Conservation (phyloP, 2,113 vertebrate genomes). For the Otocyon megalotis region DNA sequence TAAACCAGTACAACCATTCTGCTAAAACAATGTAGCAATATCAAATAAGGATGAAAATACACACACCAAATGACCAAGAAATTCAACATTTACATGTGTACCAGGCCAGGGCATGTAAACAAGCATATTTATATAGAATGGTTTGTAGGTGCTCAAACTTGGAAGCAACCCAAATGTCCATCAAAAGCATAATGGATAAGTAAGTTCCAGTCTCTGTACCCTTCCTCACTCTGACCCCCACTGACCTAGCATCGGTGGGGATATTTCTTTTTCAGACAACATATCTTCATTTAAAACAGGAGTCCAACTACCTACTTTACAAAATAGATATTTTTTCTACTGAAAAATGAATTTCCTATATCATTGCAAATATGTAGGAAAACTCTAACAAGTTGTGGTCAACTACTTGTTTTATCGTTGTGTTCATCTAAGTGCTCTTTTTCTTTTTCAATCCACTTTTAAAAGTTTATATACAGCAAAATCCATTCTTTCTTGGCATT, state of each 20-base stretch:
- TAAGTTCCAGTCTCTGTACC: background rate
- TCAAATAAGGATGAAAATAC: conserved; percentile 47
- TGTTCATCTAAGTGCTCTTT: background rate
- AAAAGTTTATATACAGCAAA: conserved; percentile 41
- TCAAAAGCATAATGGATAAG: background rate
- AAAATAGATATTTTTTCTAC: background rate
- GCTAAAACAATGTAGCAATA: conserved; percentile 1
- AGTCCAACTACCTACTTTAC: background rate
- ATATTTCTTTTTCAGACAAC: conserved; percentile 23
- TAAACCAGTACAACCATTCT: background rate
- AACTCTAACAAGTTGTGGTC: background rate
- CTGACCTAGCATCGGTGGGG: background rate
- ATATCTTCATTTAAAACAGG: conserved; percentile 19
- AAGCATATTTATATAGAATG: background rate
- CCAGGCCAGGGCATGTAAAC: background rate
- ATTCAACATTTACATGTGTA: background rate
- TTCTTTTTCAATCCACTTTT: background rate
- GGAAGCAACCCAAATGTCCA: conserved; percentile 33
- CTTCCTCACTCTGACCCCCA: background rate
- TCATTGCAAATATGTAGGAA: conserved; percentile 13
- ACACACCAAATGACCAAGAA: background rate
- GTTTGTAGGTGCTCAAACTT: background rate
- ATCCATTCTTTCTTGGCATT: background rate
- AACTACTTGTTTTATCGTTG: background rate
- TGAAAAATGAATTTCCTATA: conserved; percentile 37